phyloP scores from a whole-genome alignment of 2,113 vertebrate species.

The Datnioides undecimradiatus region DNA sequence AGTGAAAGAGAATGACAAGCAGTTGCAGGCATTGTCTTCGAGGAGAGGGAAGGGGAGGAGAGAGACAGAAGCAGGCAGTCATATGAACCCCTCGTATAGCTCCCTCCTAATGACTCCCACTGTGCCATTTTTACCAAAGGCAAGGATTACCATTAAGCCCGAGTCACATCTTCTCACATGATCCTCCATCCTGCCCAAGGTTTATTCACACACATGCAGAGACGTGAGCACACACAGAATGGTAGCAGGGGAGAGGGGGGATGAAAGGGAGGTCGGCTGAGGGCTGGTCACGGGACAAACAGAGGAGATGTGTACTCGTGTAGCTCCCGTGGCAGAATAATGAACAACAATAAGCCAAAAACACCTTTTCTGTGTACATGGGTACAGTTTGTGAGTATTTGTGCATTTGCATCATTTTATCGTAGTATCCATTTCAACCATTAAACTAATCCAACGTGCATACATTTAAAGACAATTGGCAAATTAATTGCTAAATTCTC shows the following conservation, averaged over 20 bases:
- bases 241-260: neutral
- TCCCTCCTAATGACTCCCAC: constrained; percentile 73
- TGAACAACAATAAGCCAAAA: neutral
- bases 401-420: neutral
- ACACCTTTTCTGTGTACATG: neutral
- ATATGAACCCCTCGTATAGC: constrained; percentile 56
- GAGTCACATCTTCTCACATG: constrained; percentile 84
- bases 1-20: constrained; percentile 28
- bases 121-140: constrained; percentile 77
- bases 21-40: constrained; percentile 26
- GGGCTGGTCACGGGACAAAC: constrained; percentile 55
- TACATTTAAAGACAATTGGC: neutral
- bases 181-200: constrained; percentile 63
- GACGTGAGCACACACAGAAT: constrained; percentile 10
- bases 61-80: constrained; percentile 41
- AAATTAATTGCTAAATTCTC: neutral
- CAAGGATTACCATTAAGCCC: constrained; percentile 79
- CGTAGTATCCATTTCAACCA: neutral
- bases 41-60: neutral
- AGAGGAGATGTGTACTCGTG: constrained; percentile 24
- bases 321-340: neutral
- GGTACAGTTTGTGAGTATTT: neutral
- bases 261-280: constrained; percentile 40
- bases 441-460: neutral
- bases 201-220: constrained; percentile 59